Base-by-base conservation (phyloP, 30 jellyfish, hydroid and myxozoan genomes). In the Hydra vulgaris region DNA sequence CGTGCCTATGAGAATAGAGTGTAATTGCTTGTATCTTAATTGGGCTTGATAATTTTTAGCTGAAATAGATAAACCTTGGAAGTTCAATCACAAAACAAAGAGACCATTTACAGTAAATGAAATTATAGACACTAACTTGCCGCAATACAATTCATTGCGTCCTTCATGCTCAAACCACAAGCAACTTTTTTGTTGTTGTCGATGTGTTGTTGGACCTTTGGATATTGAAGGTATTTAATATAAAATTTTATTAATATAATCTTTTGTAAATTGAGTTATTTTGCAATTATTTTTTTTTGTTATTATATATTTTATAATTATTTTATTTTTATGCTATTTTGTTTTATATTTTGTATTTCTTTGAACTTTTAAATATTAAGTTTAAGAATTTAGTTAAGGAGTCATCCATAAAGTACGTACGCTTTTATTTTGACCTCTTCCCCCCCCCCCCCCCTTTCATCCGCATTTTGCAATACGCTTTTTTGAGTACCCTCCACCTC, bases 161-260 rank as follows among this genome's bases (percentile, higher is more conserved):
- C 92, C 92, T 17, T 82, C 76, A 23, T 88, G 92, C 17, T 23
- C 26, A 27, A 74, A 53, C 0, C 70, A 74, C 54, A 83, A 83
- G 40, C 83, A 83, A 54, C 75, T 76, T 26, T 88, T 88, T 17
- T 77, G 83, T 53, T 74, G 68, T 21, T 82, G 90, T 71, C n/a
- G n/a, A n/a, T 82, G 86, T 52, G 81, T 81, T 16, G 89, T 87
- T 52, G 86, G 86, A 27, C 87, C 78, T 17, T 25, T 82, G 21
- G 89, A 80, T 80, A 23, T 80, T n/a, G 70, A 23, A 21, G 87
- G 87, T 80, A n/a, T 53, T 69, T n/a, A n/a, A n/a, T n/a, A n/a
- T n/a, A n/a, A n/a, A n/a, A n/a, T n/a, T n/a, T n/a, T n/a, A 56
- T n/a, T n/a, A 56, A n/a, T 56, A 15, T 15, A n/a, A 15, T 56